Percentiles rank a stretch among this genome's conserved stretches.
Evolutionary conservation across 1,140 invertebrate species (phyloP).

Genomic region (Diprion similis): DNA sequence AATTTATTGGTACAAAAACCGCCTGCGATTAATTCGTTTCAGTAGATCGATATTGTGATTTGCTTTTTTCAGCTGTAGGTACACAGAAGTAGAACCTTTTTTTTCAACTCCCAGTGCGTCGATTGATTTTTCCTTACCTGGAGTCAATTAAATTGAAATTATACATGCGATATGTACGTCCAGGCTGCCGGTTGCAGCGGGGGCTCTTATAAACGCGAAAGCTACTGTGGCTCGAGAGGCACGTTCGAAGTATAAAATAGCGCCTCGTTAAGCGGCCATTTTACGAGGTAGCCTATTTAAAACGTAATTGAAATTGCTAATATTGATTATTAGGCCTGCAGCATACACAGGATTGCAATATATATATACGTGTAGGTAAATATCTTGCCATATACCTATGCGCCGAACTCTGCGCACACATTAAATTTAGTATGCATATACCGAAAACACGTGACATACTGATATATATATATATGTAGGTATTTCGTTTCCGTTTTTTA

Average conservation of each 20-base stretch:
- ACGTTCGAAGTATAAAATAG: conserved; percentile 7
- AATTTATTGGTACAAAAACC: too few relatives aligned
- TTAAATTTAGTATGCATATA: too few relatives aligned
- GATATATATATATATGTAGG: too few relatives aligned
- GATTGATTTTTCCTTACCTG: neutral
- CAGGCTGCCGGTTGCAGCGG: too few relatives aligned
- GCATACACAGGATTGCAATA: neutral
- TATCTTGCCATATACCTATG: too few relatives aligned
- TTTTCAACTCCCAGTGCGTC: neutral
- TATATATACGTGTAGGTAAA: too few relatives aligned
- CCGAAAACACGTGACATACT: too few relatives aligned
- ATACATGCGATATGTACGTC: neutral
- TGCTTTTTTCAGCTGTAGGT: too few relatives aligned
- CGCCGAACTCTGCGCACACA: too few relatives aligned
- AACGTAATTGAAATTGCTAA: conserved; percentile 39
- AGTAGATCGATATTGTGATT: too few relatives aligned
- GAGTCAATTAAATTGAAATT: conserved; percentile 8
- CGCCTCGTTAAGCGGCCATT: conserved; percentile 24
- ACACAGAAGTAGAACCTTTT: neutral
- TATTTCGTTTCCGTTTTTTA: too few relatives aligned
- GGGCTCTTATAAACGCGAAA: neutral
- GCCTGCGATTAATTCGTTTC: too few relatives aligned
- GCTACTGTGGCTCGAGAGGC: neutral
- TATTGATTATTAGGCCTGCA: conserved; percentile 23
- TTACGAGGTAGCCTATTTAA: conserved; percentile 40